Base-by-base conservation (phyloP, 2,888 invertebrate species). In the Caenorhabditis sinica region DNA sequence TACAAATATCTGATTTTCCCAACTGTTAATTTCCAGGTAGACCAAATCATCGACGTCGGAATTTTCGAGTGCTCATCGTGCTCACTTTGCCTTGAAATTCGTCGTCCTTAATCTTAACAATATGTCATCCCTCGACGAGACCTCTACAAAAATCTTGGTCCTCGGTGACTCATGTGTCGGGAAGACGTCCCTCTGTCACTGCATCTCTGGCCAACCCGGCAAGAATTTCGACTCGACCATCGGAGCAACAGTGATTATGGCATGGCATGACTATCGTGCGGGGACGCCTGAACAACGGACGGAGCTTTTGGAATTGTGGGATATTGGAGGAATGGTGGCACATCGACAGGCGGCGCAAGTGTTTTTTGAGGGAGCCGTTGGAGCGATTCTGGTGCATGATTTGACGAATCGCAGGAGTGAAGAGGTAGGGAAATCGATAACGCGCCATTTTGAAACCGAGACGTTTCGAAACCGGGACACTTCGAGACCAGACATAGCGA, bases 151-250 rank as follows among this genome's bases (percentile, higher is more conserved):
- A 93, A 95, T 97, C 84, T 95, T 97, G 90, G 95, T 97, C 82
- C 95, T 97, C 83, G 97, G 97, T 68, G 97, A 97, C 94, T 96
- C 96, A 86, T 96, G 98, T 84, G 98, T 98, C 85, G 99, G 99
- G 25, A 99, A 99, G 94, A 96, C 87, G 2, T 85, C 88, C 3
- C 73, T 88, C 45, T 84, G 87, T 74, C 74, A 86, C 66, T 82
- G 83, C 23, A 72, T 87, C 8, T 87, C 84, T 84, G 90, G 83
- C 66, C 89, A 82, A 87, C 90, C 65, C 84, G 80, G 25, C 11
- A 53, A 65, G 33, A 71, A 58, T 11, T 71, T 82, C 28, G 60
- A 83, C 74, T 98, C 97, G 96, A 98, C 98, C 0, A 96, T 98
- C 53, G 98, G 98, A 1, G 97, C 97, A 93, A 96, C 96, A 1